These are phyloP conservation scores for Melanaphis sacchari DNA, from an alignment of 1,140 invertebrate species.

Conservation along the genomic window DNA sequence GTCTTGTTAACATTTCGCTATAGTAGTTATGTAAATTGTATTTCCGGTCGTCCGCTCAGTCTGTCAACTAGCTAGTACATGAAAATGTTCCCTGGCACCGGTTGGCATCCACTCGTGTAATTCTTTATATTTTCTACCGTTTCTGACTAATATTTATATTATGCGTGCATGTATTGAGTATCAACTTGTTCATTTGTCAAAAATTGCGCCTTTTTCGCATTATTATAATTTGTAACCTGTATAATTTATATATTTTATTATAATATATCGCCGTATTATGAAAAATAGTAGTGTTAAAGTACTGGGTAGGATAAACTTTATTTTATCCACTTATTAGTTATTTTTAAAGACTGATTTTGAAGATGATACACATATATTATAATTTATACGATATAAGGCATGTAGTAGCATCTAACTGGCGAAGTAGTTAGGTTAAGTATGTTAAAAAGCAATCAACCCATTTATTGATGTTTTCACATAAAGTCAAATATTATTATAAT, in stretches of 20 bases:
- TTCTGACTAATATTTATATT: background rate
- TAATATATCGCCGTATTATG: background rate
- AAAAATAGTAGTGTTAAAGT: background rate
- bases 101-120: background rate
- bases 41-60: background rate
- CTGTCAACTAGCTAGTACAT: background rate
- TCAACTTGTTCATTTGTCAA: background rate
- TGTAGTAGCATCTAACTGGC: background rate
- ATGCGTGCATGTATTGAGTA: background rate
- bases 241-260: background rate
- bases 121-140: background rate
- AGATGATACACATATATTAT: background rate
- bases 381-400: background rate
- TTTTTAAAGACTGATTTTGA: background rate
- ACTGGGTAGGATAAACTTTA: too few species aligned
- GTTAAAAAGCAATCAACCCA: background rate
- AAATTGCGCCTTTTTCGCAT: background rate
- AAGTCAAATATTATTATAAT: background rate
- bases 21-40: background rate
- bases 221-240: background rate
- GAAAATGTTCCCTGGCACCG: background rate
- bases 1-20: constrained; percentile 31
- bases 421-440: background rate
- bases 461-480: background rate
- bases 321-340: too few species aligned